Evolutionary conservation across 2,797 vertebrate genomes (phyloP).

Genomic region (Rhynchonycteris naso): DNA sequence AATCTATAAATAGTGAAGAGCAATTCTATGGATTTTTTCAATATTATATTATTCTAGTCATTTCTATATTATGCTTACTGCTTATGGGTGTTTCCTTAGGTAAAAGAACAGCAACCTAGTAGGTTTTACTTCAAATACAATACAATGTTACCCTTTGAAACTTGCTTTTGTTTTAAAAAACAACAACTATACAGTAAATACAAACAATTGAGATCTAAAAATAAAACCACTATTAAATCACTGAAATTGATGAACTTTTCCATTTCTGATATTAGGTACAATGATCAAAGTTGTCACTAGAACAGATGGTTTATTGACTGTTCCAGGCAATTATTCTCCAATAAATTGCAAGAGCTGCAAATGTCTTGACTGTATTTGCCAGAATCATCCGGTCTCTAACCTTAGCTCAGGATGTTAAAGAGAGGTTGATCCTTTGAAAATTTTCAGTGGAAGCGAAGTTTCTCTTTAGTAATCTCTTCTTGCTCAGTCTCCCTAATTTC

Average conservation of each 20-base stretch:
- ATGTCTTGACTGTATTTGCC: neutral
- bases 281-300: neutral
- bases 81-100: conserved; percentile 31
- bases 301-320: neutral
- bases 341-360: neutral
- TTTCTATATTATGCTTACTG: conserved; percentile 23
- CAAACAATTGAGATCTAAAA: conserved; percentile 48
- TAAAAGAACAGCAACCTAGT: neutral
- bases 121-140: conserved; percentile 56
- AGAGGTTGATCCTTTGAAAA: neutral
- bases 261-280: neutral
- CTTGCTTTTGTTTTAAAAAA: conserved; percentile 50
- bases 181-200: neutral
- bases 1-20: conserved; percentile 35
- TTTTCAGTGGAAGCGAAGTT: conserved; percentile 33
- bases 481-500: neutral
- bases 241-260: conserved; percentile 8
- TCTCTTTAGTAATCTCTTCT: neutral
- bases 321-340: neutral
- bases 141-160: neutral
- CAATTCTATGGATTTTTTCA: conserved; percentile 19
- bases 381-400: neutral
- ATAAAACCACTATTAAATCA: conserved; percentile 59
- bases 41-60: conserved; percentile 27
- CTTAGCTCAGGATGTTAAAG: neutral